Conservation (phyloP, 2,113 vertebrate genomes). For the Sebastes fasciatus region DNA sequence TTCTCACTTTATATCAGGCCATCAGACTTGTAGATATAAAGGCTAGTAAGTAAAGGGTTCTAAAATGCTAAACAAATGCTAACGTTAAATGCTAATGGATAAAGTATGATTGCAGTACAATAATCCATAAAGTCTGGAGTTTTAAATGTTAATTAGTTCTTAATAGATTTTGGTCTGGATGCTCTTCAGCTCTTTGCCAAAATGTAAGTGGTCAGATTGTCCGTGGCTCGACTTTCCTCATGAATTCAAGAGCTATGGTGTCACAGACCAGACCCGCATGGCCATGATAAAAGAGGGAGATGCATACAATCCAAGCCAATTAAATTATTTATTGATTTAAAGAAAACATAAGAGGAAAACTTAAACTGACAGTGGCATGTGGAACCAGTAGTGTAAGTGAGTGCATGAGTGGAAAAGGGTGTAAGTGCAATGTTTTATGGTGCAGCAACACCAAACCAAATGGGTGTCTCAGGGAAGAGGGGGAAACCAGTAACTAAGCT, state of each 20-base stretch:
- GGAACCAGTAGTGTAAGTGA: too few species aligned
- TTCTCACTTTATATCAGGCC: neutral
- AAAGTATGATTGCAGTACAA: neutral
- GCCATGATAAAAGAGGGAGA: too few species aligned
- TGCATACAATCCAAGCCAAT: too few species aligned
- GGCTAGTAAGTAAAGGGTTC: neutral
- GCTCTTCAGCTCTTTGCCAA: constrained; percentile 37
- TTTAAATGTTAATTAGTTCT: constrained; percentile 44
- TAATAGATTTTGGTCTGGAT: constrained; percentile 26
- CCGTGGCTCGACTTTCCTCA: neutral
- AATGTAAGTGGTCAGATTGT: constrained; percentile 9
- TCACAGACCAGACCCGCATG: too few species aligned
- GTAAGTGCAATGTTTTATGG: too few species aligned
- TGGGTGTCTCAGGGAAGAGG: too few species aligned
- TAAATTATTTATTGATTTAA: too few species aligned
- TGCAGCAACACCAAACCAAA: too few species aligned
- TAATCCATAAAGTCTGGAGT: constrained; percentile 17
- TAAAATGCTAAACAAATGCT: constrained; percentile 2
- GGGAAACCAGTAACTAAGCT: too few species aligned
- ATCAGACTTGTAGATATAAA: constrained; percentile 1
- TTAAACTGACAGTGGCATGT: too few species aligned
- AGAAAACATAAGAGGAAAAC: too few species aligned
- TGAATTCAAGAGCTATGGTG: neutral
- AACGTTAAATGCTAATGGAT: constrained; percentile 1
- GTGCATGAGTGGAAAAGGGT: too few species aligned